Percentiles rank a stretch among this genome's conserved stretches.
Conservation (phyloP, 2,797 vertebrate species). For the Melanotaenia parkinsoni region DNA sequence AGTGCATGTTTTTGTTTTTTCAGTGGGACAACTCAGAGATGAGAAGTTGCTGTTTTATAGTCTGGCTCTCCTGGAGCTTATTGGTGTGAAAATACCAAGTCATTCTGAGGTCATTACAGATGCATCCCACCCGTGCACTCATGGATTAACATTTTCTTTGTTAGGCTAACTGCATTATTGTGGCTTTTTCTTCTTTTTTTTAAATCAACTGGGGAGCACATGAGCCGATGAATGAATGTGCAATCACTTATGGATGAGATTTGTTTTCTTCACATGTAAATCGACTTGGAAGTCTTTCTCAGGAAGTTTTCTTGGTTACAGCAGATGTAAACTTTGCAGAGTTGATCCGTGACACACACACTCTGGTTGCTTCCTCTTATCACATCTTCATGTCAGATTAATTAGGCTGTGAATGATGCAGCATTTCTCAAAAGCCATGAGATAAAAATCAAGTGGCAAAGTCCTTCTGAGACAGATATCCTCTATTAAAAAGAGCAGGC, state of each 20-base stretch:
- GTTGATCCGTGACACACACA: background rate
- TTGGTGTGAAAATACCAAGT: conserved; percentile 79
- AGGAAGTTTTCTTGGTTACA: background rate
- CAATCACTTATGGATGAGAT: conserved; percentile 41
- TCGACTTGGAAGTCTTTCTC: background rate
- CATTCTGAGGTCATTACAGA: conserved; percentile 76
- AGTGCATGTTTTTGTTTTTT: conserved; percentile 23
- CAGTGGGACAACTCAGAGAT: conserved; percentile 37
- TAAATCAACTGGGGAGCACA: conserved; percentile 44
- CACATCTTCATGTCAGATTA: conserved; percentile 49
- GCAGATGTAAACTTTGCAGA: background rate
- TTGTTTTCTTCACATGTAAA: conserved; percentile 60
- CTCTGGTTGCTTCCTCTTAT: conserved; percentile 55
- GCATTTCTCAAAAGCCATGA: conserved; percentile 53
- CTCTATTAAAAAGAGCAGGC: conserved; percentile 78
- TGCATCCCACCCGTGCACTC: conserved; percentile 78
- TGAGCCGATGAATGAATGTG: conserved; percentile 48
- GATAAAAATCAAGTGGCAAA: conserved; percentile 74
- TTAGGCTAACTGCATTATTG: conserved; percentile 79
- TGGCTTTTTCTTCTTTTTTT: conserved; percentile 30
- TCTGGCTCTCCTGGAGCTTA: conserved; percentile 66
- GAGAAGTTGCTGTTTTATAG: conserved; percentile 47
- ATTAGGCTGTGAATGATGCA: conserved; percentile 70
- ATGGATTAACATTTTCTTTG: conserved; percentile 79
- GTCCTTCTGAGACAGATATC: conserved; percentile 70